Evolutionary conservation across 1,140 invertebrate species (phyloP), one percentile per base, ranked within the genome.

Genomic region (Whitmania pigra): DNA sequence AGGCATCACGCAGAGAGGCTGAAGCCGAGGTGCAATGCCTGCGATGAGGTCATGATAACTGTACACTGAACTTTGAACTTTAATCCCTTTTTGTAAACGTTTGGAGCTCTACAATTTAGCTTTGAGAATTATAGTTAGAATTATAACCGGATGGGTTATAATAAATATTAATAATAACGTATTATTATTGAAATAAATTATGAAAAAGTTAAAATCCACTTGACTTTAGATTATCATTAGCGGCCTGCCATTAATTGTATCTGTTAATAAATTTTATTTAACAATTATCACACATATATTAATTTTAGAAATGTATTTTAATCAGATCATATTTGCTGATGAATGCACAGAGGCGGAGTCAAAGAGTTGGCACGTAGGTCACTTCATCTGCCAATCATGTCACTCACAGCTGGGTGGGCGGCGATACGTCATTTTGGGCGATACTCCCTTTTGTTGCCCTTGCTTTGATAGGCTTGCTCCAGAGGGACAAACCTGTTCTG

Each of bases 281-380:
- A 15, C n/a, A n/a, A n/a, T n/a, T n/a, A n/a, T n/a, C n/a, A n/a
- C n/a, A 15, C 0, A 49, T 49, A 49, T 49, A 49, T 49, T 11
- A 17, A 49, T 15, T 49, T 4, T 49, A 49, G 15, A 49, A 49
- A 49, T 49, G 5, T 49, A 11, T 49, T 49, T 49, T 1, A 11
- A 49, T 49, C 69, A 70, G 69, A 53, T 70, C 25, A 84, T 57
- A 67, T 76, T 67, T 53, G 53, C 36, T 18, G 57, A 71, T 20
- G 71, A 71, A 63, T 71, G 71, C 83, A 98, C 94, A 6, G 94
- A 98, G 82, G 95, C 95, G 1, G 95, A 98, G 79, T 93, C 93
- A 0, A 85, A 91, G 73, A 93, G 93, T 31, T 99, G 94, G 94
- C 95, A 99, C 83, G 96, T 98, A 91, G 90, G 91, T 76, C 95